These are phyloP conservation scores for Nothocercus julius DNA, from an alignment of 2,113 vertebrate species.

Conservation along the genomic window DNA sequence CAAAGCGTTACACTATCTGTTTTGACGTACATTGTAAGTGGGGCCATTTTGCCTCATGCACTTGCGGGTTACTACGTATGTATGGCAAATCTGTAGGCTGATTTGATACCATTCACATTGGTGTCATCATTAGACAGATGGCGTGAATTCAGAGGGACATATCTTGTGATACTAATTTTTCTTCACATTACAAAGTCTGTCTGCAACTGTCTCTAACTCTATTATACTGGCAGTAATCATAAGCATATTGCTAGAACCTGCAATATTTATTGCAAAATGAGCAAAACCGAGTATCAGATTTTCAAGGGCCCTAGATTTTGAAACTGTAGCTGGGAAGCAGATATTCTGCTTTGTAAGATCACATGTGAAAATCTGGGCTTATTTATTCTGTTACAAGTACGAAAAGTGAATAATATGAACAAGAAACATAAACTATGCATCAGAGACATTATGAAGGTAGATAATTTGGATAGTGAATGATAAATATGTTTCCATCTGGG, in stretches of 20 bases:
- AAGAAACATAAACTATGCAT: background rate
- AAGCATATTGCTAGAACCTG: background rate
- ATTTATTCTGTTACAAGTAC: background rate
- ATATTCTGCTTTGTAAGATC: background rate
- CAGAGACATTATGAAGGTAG: background rate
- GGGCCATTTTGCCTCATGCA: background rate
- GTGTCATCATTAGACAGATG: constrained; percentile 29
- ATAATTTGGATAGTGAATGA: background rate
- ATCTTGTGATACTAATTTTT: background rate
- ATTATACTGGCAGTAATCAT: background rate
- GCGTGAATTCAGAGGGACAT: background rate
- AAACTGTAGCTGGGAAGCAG: background rate
- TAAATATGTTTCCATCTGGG: background rate
- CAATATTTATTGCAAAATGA: background rate
- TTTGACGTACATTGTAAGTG: background rate
- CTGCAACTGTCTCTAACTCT: background rate
- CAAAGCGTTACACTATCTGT: background rate
- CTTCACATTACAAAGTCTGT: background rate
- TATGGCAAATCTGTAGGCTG: constrained; percentile 2
- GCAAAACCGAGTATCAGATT: background rate
- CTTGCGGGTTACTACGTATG: background rate
- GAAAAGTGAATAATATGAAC: background rate
- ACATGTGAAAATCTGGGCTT: background rate
- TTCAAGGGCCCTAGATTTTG: background rate
- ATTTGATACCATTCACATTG: constrained; percentile 1